Base-by-base conservation (phyloP, 2,113 vertebrate species). In the Aleadryas rufinucha region DNA sequence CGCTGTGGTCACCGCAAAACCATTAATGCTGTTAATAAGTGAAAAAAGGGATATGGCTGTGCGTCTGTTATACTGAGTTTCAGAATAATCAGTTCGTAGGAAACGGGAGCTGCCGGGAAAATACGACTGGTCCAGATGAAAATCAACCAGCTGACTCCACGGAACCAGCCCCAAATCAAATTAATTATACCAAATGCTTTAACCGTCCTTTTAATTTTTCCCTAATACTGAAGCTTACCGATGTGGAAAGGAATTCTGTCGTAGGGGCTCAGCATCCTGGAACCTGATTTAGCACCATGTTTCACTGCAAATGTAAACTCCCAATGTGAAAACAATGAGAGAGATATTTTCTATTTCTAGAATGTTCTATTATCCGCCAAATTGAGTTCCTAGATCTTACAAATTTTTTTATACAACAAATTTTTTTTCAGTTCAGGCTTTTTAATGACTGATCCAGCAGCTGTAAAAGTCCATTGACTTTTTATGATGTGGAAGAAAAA, bases 391-490 rank as follows among this genome's bases (percentile, higher is more conserved):
- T 85, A 47, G 6, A 10, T 35, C 3, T 41, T 59, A 31, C 3
- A 21, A 11, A 1, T 21, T 2, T 8, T 57, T 50, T 56, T 2
- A 28, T 24, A 11, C 27, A 49, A 19, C 2, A 23, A 3, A 0
- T 5, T 22, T 39, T 68, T 49, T 49, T 56, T 37, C 74, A 66
- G 6, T 66, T 52, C 14, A 14, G 17, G 7, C 17, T 24, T 56
- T 84, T 82, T 79, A 23, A 16, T 44, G n/a, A 64, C 42, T 53
- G 41, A 56, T 53, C 5, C 15, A 87, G 37, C 56, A 44, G 47
- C 52, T 1, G 0, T 31, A 61, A 54, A 35, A 82, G 23, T 18
- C 47, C 13, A 23, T 6, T 45, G 69, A 60, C 10, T n/a, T 77
- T 31, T 35, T 26, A 57, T 11, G 16, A 44, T 64, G 52, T 60